Base-by-base conservation (phyloP, 2,113 vertebrate species). In the Rhinopomastus cyanomelas region DNA sequence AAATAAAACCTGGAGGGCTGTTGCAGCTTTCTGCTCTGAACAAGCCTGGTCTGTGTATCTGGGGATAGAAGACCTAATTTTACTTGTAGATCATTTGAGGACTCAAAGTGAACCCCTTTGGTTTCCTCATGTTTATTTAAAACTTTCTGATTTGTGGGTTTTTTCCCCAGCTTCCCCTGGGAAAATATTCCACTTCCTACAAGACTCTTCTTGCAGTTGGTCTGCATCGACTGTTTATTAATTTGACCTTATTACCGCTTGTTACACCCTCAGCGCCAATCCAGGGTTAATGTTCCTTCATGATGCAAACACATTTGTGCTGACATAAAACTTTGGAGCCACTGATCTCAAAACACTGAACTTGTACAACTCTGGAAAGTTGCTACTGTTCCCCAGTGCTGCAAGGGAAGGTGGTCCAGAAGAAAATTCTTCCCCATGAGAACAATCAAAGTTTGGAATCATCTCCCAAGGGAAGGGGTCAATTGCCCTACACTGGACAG, bases 1-100 rank as follows among this genome's bases (percentile, higher is more conserved):
- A 97, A 97, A 96, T 95, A 96, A 96, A 95, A 85, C 0, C 23
- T 59, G 85, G 81, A 95, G 72, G 81, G 73, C 77, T 90, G 95
- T 81, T 1, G 8, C 23, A 2, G 80, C 44, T 82, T n/a, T 65
- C n/a, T 48, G 79, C 75, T 82, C 6, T 0, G 4, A 9, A 59
- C 0, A 1, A 36, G 52, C 0, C 2, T 15, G 64, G 42, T 42
- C 44, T 29, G 4, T 0, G 8, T 2, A 2, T 44, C 19, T n/a
- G 60, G 0, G 66, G 61, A 48, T 21, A 8, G 42, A 36, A 57
- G 9, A 18, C 14, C 46, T 5, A 3, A 60, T 85, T 17, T 48
- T 79, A 56, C 81, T 60, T 42, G 39, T 15, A 42, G 39, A 42
- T 42, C 39, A 42, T 42, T 42, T 42, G 39, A 79, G 78, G 62